Conservation (phyloP, 2,797 vertebrate species). For the Borostomias antarcticus region DNA sequence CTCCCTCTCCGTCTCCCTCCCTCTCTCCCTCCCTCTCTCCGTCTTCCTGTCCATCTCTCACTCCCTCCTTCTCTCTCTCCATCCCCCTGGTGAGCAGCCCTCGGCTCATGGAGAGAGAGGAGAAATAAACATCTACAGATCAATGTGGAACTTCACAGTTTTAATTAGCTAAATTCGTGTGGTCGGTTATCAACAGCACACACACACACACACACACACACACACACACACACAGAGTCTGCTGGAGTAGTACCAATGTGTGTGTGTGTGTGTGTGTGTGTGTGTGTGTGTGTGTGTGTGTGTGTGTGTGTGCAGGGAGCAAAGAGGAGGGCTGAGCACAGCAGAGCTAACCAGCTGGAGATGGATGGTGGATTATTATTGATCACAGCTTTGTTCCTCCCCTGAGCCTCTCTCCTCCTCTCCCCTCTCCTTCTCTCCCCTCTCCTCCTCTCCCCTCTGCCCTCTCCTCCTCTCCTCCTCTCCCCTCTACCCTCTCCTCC, state of each 20-base stretch:
- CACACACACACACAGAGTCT: background rate
- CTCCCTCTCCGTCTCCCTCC: no score
- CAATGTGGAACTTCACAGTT: constrained; percentile 23
- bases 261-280: no score
- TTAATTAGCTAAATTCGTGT: constrained; percentile 44
- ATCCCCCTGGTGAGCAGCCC: no score
- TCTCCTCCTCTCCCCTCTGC: background rate
- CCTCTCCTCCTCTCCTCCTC: constrained; percentile 26
- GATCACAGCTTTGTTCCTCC: constrained; percentile 36
- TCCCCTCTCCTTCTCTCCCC: no score
- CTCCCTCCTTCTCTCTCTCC: no score
- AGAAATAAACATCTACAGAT: constrained; percentile 13
- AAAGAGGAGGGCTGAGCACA: constrained; percentile 17
- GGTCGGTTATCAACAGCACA: constrained; percentile 23
- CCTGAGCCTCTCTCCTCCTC: constrained; percentile 19
- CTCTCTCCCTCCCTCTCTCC: no score
- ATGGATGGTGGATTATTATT: constrained; percentile 40
- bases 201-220: background rate
- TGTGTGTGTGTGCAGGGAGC: constrained; percentile 9
- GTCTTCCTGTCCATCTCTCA: no score
- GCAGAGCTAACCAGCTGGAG: constrained; percentile 31
- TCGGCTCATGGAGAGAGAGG: no score
- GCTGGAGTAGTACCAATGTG: background rate
- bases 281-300: no score
- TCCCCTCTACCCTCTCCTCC: constrained; percentile 25